Conservation (phyloP, 2,113 vertebrate genomes). For the Orthonyx spaldingii region DNA sequence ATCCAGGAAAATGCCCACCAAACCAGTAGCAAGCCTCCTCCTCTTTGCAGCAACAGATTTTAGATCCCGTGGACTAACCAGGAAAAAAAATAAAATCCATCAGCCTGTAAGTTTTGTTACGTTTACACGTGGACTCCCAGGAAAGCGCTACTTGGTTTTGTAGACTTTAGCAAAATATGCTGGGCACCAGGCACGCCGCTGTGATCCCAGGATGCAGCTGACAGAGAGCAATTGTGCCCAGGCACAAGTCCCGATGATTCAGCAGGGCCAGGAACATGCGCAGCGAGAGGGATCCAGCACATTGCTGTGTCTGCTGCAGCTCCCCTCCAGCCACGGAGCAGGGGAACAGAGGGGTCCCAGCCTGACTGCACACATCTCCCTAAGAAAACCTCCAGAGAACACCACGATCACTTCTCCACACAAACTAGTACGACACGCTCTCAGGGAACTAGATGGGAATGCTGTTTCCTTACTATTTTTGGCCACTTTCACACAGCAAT, state of each 20-base stretch:
- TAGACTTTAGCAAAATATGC: not conserved
- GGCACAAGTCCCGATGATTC: conserved; percentile 3
- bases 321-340: not conserved
- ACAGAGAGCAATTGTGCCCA: not conserved
- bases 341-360: not conserved
- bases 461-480: conserved; percentile 17
- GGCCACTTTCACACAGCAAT: not conserved
- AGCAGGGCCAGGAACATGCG: not conserved
- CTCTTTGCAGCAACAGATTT: not conserved
- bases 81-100: not conserved
- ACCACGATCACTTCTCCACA: not conserved
- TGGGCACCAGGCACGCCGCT: not conserved
- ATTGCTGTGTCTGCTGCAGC: not conserved
- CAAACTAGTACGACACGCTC: not conserved
- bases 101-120: not conserved
- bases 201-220: not conserved
- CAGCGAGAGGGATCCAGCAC: not conserved
- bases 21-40: not conserved
- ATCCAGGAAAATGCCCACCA: not conserved
- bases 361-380: rapidly evolving
- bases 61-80: not conserved
- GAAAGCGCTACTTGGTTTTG: not conserved
- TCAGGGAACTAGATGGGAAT: not conserved
- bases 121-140: not conserved
- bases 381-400: not conserved